Evolutionary conservation across 2,797 vertebrate species (phyloP).

Genomic region (Cryptoblepharus egeriae): DNA sequence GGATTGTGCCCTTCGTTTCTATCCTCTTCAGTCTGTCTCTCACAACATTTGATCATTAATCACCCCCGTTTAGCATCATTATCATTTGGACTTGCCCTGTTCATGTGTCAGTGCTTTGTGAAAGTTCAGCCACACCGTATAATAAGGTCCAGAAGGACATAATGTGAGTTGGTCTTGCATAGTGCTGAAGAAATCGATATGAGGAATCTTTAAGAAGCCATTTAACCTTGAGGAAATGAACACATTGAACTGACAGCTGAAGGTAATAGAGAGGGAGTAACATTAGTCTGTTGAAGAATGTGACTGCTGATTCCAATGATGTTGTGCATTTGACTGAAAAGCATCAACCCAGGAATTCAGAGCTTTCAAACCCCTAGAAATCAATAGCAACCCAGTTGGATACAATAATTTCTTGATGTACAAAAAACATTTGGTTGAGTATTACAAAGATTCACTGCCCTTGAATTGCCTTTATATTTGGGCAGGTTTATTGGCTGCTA

Average conservation of each 20-base stretch:
- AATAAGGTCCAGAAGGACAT: background rate
- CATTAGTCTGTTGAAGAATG: slow-evolving; percentile 17
- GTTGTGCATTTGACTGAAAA: background rate
- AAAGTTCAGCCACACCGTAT: background rate
- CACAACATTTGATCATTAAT: background rate
- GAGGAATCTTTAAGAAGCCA: slow-evolving; percentile 4
- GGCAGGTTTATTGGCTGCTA: background rate
- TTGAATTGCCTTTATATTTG: background rate
- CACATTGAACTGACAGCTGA: slow-evolving; percentile 17
- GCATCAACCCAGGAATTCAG: background rate
- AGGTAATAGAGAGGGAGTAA: slow-evolving; percentile 19
- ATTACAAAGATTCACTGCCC: background rate
- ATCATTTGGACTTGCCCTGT: background rate
- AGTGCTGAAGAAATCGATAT: slow-evolving; percentile 7
- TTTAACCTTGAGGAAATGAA: slow-evolving; percentile 34
- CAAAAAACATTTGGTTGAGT: background rate
- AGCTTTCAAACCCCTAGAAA: background rate
- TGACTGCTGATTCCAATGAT: slow-evolving; percentile 20
- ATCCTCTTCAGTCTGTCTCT: background rate
- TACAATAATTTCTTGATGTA: background rate
- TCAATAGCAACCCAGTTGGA: background rate
- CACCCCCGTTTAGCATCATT: too few species aligned
- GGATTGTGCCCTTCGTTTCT: too few species aligned
- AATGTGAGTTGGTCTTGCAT: background rate
- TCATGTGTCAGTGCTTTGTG: background rate